phyloP scores from a whole-genome alignment of 2,113 vertebrate species.

The Fukomys damarensis region DNA sequence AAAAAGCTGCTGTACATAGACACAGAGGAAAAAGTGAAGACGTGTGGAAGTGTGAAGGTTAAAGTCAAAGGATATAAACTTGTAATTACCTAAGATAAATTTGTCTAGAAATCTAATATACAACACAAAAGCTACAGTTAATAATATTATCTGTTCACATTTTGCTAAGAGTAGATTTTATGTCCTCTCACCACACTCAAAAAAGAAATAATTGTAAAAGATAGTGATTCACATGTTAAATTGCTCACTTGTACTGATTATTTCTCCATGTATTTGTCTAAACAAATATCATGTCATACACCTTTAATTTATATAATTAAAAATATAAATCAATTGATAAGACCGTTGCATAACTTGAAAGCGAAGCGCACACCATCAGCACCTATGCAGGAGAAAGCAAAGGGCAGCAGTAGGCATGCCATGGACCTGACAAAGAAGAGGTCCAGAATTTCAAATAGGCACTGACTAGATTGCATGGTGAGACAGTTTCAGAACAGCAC shows the following conservation, averaged over 20 bases:
- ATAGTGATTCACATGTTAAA: not conserved
- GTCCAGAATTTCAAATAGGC: not conserved
- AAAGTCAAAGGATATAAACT: not conserved
- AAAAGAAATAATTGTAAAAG: not conserved
- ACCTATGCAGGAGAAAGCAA: not conserved
- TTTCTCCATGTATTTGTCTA: not conserved
- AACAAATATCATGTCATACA: not conserved
- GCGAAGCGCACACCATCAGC: not conserved
- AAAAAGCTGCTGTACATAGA: not conserved
- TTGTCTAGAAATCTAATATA: not conserved
- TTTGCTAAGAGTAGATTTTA: not conserved
- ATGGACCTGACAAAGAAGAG: not conserved
- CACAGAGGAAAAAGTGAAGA: not conserved
- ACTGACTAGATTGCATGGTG: not conserved
- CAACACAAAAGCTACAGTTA: not conserved
- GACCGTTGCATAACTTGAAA: not conserved
- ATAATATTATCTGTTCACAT: not conserved
- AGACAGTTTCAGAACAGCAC: not conserved
- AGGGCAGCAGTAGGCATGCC: too few species aligned
- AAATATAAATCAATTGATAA: not conserved
- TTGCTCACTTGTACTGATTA: not conserved
- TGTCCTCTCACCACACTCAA: too few species aligned
- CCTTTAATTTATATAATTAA: not conserved
- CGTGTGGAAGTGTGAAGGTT: too few species aligned
- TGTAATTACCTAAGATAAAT: not conserved